Base-by-base conservation (phyloP, 1,140 invertebrate genomes). In the Pseudomyrmex gracilis region DNA sequence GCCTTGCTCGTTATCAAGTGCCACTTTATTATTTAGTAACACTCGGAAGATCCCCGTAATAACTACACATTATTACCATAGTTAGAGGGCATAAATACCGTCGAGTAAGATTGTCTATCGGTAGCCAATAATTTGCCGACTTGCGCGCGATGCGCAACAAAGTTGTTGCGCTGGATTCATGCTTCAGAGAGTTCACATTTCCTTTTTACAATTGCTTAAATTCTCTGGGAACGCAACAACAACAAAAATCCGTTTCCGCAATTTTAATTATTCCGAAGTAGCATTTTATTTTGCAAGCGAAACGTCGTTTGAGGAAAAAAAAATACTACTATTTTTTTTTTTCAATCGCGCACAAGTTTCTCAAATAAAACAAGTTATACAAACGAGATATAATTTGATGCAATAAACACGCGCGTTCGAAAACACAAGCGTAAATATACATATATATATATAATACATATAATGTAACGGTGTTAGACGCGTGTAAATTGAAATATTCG, bases 31-130 rank as follows among this genome's bases (percentile, higher is more conserved):
- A 22, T 8, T 70, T 10, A 9, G 13, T 13, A 34, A 20, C 76
- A 70, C 8, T 70, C 53, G 43, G 53, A 80, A 60, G 51, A 70
- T 70, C 53, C 70, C 64, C 10, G 12, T 71, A 80, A 78, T 78
- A 47, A 70, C 2, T 70, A 1, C 47, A 10, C 43, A 15, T 78
- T 58, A 58, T 80, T 80, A 80, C 10, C 34, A 17, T 45, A 70
- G 20, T 58, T 34, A 15, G 12, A 9, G 12, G 8, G 49, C 10
- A 24, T 58, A 58, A 78, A 68, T 78, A 22, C 7, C 15, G 12
- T 12, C 9, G 49, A n/a, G n/a, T 43, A 22, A 47, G 64, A 78
- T 24, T 47, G 51, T 0, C 64, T 47, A 80, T 71, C 66, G 64
- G 10, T 1, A 47, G 64, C 7, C 53, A 70, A 71, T 71, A 17